A percentile compares a stretch with the other conserved stretches of the same genome.
Evolutionary conservation across 2,888 invertebrate genomes (phyloP).

Genomic region (Cheilosia vulpina): DNA sequence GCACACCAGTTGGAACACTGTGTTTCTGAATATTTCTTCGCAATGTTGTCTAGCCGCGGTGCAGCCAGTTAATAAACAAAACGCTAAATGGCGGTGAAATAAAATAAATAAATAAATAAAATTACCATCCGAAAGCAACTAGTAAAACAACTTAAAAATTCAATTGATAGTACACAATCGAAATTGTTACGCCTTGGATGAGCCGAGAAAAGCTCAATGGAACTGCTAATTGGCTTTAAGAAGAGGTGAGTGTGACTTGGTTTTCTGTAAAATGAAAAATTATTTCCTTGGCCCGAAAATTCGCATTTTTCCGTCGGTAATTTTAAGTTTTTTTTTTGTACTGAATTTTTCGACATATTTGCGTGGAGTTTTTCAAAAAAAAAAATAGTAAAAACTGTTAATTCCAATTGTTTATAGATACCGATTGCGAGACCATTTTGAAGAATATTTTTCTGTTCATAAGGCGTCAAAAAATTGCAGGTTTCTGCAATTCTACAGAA

Average conservation of each 20-base stretch:
- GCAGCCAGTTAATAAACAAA: background rate
- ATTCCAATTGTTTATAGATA: too few relatives aligned
- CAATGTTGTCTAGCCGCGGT: constrained; percentile 5
- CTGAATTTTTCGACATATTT: too few relatives aligned
- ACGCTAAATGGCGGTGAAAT: constrained; percentile 6
- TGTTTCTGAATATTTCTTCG: constrained; percentile 25
- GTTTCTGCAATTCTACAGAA: too few relatives aligned
- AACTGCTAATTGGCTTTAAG: constrained; percentile 12
- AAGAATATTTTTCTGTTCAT: too few relatives aligned
- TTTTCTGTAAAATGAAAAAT: background rate
- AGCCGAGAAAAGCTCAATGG: constrained; percentile 16
- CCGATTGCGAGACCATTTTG: too few relatives aligned
- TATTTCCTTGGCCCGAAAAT: background rate
- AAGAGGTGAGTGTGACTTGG: background rate
- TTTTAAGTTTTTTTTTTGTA: too few relatives aligned
- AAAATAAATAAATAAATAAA: constrained; percentile 4
- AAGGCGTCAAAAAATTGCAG: too few relatives aligned
- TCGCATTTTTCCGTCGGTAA: background rate
- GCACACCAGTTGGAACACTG: constrained; percentile 31
- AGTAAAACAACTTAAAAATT: background rate
- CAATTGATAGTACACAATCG: background rate
- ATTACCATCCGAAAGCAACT: background rate
- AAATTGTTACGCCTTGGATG: background rate
- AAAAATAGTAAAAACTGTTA: too few relatives aligned
- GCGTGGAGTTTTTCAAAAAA: too few relatives aligned